Evolutionary conservation across 2,797 vertebrate species (phyloP), one percentile per base, ranked within the genome.

Genomic region (Selene dorsalis): DNA sequence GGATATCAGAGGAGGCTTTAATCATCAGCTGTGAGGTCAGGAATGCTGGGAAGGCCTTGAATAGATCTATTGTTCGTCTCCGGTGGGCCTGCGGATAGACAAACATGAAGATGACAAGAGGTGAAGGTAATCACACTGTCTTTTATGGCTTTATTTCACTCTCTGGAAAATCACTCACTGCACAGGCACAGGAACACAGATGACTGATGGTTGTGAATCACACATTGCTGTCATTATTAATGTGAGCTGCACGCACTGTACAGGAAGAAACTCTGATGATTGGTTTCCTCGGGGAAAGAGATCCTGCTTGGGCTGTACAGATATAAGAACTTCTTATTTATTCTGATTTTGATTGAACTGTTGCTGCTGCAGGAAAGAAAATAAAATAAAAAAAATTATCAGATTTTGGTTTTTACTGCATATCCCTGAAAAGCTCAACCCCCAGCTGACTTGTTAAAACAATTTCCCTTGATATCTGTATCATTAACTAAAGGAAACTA

Each of bases 1-100:
- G 43, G 24, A 72, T 79, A 77, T 78, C 78, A 82, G 70, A 65
- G 69, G 41, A 75, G 64, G 72, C 84, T 92, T 90, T 86, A 84
- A 90, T 93, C 88, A 88, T 80, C 66, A 73, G 69, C 69, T 14
- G 17, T 28, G 20, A 61, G 69, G 65, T 72, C 73, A 80, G 53
- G 75, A 85, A 79, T 76, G 50, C 50, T 43, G 24, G 45, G n/a
- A 18, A 18, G 35, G 50, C 43, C 16, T 63, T 81, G 82, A 88
- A 83, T 82, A 18, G 73, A 64, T 64, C 61, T 17, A 69, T 79
- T 91, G 89, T 90, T 87, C 35, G 4, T 41, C 65, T 71, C n/a
- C 28, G 64, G 38, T 52, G 68, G 41, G 43, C 50, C 32, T 20
- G 24, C 45, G 32, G 18, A 59, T 41, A 73, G 61, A 83, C 50